Base-by-base conservation (phyloP, 2,113 vertebrate genomes). In the Gulo gulo region DNA sequence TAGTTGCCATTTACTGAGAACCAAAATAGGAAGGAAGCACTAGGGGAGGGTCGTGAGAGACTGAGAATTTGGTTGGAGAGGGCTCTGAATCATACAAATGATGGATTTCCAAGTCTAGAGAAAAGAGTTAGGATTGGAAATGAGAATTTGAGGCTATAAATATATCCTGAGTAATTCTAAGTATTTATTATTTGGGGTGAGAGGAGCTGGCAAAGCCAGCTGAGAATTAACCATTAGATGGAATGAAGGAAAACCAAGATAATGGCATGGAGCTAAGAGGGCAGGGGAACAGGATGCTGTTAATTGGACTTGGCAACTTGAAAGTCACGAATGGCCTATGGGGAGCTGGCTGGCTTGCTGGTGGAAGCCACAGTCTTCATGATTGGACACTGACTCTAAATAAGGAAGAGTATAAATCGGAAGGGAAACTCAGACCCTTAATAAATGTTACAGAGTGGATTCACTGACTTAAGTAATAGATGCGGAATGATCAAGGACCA, bases 111-210 rank as follows among this genome's bases (percentile, higher is more conserved):
- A 82, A 61, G 55, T n/a, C 55, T 69, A 20, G 39, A 85, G 10
- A 61, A 88, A 93, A 71, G 39, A 76, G 1, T 16, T 47, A 65
- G 42, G 36, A 12, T n/a, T 52, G 5, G 18, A 74, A 55, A 69
- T 79, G n/a, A 92, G 79, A 85, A 39, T 89, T 65, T 92, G 55
- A 89, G 63, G 5, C 15, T 36, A 52, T 85, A 50, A 90, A 45
- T 45, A 65, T 18, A 81, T 23, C 7, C 18, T 42, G 24, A 76
- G 8, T 74, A 50, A 86, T 91, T 87, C 23, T 61, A 78, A 78
- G 18, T 55, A 42, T 50, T 89, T 85, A 47, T 94, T 80, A 90
- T 85, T 90, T 50, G 29, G 29, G 14, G 45, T 61, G 34, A 80
- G 67, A 67, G 57, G 14, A 86, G 7, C 3, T 81, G 29, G 10